These are phyloP conservation scores for Axis porcinus DNA, from an alignment of 2,113 vertebrate genomes.

Conservation along the genomic window DNA sequence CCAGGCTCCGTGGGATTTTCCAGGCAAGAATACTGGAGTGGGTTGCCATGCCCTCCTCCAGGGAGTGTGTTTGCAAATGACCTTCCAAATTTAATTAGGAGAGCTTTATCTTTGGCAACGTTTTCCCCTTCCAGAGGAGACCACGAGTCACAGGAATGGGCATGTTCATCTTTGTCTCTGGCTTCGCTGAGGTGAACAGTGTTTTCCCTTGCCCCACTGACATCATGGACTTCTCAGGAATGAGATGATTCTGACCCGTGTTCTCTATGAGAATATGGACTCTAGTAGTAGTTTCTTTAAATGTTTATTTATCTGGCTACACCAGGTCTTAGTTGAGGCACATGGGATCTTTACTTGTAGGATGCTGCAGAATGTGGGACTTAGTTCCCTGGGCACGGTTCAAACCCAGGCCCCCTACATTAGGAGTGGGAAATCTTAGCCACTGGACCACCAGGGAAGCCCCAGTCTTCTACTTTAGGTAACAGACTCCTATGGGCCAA, in stretches of 20 bases:
- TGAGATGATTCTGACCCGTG: not conserved
- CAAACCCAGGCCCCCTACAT: not conserved
- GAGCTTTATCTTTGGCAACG: not conserved
- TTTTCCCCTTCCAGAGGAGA: not conserved
- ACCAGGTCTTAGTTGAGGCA: not conserved
- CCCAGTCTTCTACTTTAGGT: not conserved
- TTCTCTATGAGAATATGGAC: accelerated
- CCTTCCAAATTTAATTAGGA: not conserved
- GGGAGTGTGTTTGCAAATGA: not conserved
- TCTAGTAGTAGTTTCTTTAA: accelerated
- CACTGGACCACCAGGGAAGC: not conserved
- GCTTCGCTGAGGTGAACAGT: not conserved
- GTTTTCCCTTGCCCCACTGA: not conserved
- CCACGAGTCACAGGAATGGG: not conserved
- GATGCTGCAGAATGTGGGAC: not conserved
- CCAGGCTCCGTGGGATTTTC: not conserved
- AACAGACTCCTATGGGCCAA: too few relatives aligned
- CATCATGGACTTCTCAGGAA: not conserved
- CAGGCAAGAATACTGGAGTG: not conserved
- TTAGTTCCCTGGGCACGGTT: not conserved
- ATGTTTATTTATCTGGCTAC: not conserved
- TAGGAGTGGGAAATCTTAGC: not conserved
- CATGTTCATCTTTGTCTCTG: not conserved
- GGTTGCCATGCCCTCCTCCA: not conserved
- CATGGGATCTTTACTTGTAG: not conserved